These are phyloP conservation scores for Drosophila repleta DNA, from an alignment of 1,140 invertebrate genomes.

Conservation along the genomic window DNA sequence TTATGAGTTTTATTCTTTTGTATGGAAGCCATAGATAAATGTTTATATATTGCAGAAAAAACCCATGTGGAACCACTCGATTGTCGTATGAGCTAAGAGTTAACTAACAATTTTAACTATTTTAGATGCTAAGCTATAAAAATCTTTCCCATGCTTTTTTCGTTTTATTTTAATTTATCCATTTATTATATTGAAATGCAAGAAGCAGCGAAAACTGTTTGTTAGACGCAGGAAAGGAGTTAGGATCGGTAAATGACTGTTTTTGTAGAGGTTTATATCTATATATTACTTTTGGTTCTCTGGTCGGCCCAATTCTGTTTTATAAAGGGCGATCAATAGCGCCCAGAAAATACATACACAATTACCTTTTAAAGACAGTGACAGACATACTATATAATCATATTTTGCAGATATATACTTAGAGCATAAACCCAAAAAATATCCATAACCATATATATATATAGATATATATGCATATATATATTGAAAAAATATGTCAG, in stretches of 20 bases:
- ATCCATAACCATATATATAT: constrained; percentile 57
- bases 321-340: neutral
- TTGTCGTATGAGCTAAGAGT: constrained; percentile 56
- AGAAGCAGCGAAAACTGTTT: constrained; percentile 56
- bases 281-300: neutral
- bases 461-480: constrained; percentile 36
- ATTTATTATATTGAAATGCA: constrained; percentile 5
- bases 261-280: neutral
- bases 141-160: constrained; percentile 59
- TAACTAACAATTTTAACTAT: constrained; percentile 52
- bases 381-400: constrained; percentile 35
- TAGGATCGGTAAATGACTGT: constrained; percentile 6
- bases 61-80: constrained; percentile 64
- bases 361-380: constrained; percentile 12
- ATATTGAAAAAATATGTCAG: constrained; percentile 22
- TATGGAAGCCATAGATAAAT: constrained; percentile 28
- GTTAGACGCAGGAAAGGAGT: constrained; percentile 65
- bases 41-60: constrained; percentile 38
- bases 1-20: constrained; percentile 40
- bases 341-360: constrained; percentile 12
- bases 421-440: constrained; percentile 31
- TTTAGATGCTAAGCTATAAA: constrained; percentile 58
- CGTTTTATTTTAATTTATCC: neutral
- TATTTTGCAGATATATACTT: constrained; percentile 31
- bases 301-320: neutral